Percentiles rank a stretch among this genome's conserved stretches.
phyloP scores from a whole-genome alignment of 2,888 invertebrate genomes.

The Hydriomena furcata region DNA sequence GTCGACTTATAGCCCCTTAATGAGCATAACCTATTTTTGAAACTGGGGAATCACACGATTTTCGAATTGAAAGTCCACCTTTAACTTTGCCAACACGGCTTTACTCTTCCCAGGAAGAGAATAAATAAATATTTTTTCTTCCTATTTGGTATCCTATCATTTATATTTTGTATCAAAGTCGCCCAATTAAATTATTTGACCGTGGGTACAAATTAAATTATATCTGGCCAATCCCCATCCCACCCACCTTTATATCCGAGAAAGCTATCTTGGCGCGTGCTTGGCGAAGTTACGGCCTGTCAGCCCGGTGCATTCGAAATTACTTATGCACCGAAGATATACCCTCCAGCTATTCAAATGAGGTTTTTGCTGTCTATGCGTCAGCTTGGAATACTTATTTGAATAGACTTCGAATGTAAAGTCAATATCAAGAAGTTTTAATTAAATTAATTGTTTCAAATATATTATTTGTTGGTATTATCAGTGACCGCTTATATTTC shows the following conservation, averaged over 20 bases:
- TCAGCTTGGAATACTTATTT: constrained; percentile 37
- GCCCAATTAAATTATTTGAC: background rate
- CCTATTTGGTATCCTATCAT: no score
- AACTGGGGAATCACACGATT: no score
- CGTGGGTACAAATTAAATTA: background rate
- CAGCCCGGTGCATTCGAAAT: constrained; percentile 46
- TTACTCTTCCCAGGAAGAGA: no score
- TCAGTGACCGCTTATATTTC: no score
- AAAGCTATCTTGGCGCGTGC: constrained; percentile 41
- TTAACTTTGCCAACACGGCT: no score
- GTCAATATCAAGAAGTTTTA: constrained; percentile 18
- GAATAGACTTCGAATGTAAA: constrained; percentile 25
- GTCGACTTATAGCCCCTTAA: no score
- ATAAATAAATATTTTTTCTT: no score
- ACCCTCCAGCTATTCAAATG: constrained; percentile 61
- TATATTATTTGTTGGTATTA: no score
- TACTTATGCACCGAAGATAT: constrained; percentile 55
- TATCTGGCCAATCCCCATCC: background rate
- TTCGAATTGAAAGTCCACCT: no score
- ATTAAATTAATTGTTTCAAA: no score
- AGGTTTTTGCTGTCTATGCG: constrained; percentile 56
- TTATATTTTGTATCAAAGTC: no score
- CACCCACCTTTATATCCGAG: constrained; percentile 12
- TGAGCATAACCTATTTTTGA: no score
- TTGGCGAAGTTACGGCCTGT: constrained; percentile 32